Evolutionary conservation across 2,797 vertebrate genomes (phyloP).

Genomic region (Monodelphis domestica): DNA sequence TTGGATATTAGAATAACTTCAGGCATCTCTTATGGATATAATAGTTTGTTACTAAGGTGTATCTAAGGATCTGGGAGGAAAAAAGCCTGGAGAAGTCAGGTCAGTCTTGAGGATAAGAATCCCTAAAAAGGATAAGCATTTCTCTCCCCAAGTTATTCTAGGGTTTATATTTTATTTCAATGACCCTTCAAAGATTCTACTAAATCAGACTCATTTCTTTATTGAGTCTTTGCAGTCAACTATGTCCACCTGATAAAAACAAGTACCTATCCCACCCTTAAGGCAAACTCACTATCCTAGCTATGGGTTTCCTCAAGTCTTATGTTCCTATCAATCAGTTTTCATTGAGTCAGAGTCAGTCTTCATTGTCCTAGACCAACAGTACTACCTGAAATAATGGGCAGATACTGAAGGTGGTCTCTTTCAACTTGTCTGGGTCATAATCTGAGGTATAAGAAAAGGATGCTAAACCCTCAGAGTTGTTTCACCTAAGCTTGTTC

Average conservation of each 20-base stretch:
- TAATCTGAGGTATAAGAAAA: not conserved
- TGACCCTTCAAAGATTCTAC: too few relatives aligned
- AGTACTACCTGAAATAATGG: not conserved
- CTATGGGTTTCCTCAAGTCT: not conserved
- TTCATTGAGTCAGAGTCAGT: not conserved
- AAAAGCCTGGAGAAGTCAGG: not conserved
- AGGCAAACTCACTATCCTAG: not conserved
- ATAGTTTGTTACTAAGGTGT: not conserved
- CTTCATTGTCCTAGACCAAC: not conserved
- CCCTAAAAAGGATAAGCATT: not conserved
- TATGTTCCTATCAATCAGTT: not conserved
- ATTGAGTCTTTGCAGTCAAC: not conserved
- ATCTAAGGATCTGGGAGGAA: not conserved
- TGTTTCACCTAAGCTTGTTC: slow-evolving; percentile 36
- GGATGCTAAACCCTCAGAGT: not conserved
- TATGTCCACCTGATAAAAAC: not conserved
- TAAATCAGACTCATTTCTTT: not conserved
- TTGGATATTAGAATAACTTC: not conserved
- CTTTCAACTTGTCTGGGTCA: slow-evolving; percentile 1
- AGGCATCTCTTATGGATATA: not conserved
- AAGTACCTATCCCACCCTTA: not conserved
- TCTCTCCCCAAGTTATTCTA: not conserved
- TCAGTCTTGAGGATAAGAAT: not conserved
- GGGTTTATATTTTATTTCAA: not conserved
- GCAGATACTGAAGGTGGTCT: not conserved